These are phyloP conservation scores for Melopsittacus undulatus DNA, from an alignment of 2,797 vertebrate species.

Conservation along the genomic window DNA sequence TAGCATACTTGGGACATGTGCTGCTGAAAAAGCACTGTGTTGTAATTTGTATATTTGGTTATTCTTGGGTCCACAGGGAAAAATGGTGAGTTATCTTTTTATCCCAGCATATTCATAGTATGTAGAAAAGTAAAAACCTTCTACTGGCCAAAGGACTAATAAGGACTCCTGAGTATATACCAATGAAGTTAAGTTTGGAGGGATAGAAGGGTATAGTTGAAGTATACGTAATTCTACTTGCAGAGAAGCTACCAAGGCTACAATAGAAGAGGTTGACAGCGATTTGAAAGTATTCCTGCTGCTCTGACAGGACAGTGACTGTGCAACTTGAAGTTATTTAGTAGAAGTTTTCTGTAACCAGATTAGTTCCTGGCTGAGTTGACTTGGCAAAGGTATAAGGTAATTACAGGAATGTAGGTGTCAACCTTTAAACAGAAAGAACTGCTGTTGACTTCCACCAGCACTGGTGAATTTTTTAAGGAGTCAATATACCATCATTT, in stretches of 20 bases:
- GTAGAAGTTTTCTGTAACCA: background rate
- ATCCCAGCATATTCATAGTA: background rate
- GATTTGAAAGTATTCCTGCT: background rate
- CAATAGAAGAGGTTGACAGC: background rate
- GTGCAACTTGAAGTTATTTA: accelerated
- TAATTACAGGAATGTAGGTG: background rate
- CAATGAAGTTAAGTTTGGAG: background rate
- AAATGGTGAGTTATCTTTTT: background rate
- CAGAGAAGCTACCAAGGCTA: background rate
- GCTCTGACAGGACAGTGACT: background rate
- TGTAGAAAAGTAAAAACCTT: background rate
- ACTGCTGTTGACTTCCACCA: background rate
- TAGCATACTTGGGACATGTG: background rate
- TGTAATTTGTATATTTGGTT: background rate
- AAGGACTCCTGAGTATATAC: background rate
- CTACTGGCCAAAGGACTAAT: background rate
- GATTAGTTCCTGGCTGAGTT: background rate
- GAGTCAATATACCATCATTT: background rate
- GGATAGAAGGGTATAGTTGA: background rate
- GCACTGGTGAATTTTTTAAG: background rate
- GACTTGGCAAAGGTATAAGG: background rate
- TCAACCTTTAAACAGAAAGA: background rate
- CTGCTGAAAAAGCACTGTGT: background rate
- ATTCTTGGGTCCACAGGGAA: background rate
- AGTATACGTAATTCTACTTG: background rate